A percentile compares a stretch with the other conserved stretches of the same genome.
phyloP scores from a whole-genome alignment of 2,113 vertebrate genomes.

The Heloderma charlesbogerti region DNA sequence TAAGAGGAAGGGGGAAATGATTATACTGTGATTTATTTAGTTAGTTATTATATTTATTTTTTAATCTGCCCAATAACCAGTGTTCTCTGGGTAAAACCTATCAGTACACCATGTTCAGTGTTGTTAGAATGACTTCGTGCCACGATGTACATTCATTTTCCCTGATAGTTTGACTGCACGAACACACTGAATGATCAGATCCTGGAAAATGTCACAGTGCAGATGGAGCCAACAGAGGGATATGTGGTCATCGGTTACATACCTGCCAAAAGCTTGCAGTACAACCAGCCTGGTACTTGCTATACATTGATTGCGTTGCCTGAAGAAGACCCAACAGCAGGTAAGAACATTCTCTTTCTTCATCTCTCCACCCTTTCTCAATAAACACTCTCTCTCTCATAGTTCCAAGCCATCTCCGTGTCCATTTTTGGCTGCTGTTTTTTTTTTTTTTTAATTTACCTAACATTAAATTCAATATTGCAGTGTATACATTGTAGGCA shows the following conservation, averaged over 20 bases:
- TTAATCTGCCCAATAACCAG: not conserved
- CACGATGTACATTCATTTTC: conserved; percentile 18
- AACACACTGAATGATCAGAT: conserved; percentile 86
- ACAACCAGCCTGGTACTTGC: conserved; percentile 84
- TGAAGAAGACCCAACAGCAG: conserved; percentile 82
- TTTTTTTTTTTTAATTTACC: not conserved
- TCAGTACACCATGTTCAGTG: not conserved
- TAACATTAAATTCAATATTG: not conserved
- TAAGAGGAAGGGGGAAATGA: not conserved
- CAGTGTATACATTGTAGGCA: not conserved
- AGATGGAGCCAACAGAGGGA: conserved; percentile 85
- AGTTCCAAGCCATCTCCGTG: not conserved
- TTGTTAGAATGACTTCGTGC: conserved; percentile 4
- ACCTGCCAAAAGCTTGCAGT: conserved; percentile 80
- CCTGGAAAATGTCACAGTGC: conserved; percentile 83
- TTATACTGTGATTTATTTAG: no score
- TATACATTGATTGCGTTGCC: conserved; percentile 82
- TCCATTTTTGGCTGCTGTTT: no score
- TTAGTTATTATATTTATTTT: no score
- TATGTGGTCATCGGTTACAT: conserved; percentile 80
- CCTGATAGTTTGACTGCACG: conserved; percentile 82
- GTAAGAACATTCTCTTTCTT: conserved; percentile 63
- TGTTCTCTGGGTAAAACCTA: not conserved
- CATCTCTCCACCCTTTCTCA: not conserved
- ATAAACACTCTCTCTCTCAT: not conserved